Evolutionary conservation across 2,113 vertebrate species (phyloP), one percentile per base, ranked within the genome.

Genomic region (Pandion haliaetus): DNA sequence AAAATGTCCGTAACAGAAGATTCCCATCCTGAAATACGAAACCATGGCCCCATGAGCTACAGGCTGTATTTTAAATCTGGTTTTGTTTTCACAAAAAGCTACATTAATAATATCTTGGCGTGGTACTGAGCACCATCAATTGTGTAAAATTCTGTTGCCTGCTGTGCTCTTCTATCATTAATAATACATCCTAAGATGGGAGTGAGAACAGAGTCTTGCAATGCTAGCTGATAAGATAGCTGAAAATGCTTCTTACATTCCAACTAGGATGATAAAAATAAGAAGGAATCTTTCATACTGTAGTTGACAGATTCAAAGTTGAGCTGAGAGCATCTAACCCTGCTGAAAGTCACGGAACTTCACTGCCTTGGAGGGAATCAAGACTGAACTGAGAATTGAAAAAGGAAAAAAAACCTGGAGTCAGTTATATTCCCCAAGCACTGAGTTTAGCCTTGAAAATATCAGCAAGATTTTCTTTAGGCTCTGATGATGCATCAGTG

Each of bases 141-240:
- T 97, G 92, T 97, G 89, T 91, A 96, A 97, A 96, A 95, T 85
- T 91, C 78, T 90, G 52, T 93, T 96, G 95, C 93, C 73, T 95
- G 90, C 70, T 91, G 32, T 78, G 88, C 91, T 87, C 63, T 90
- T 93, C 74, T 69, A 26, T 96, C 95, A 97, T 97, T 96, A 97
- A 97, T 97, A 97, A 97, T 95, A 93, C 49, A 97, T 95, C 58
- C 84, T 91, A 36, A 89, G 80, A 95, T 45, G 77, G 81, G 77
- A 97, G 80, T 76, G 66, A 94, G 94, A 96, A 66, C 72, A 79
- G 66, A 92, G 55, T 58, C 87, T 86, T 95, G 84, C 86, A 94
- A 74, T 70, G 52, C 66, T 94, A 87, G 85, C 94, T 94, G 86
- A 94, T 92, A 93, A 97, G 94, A 88, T 59, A 95, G 95, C 52